phyloP scores from a whole-genome alignment of 2,888 invertebrate genomes.

The Latrodectus hesperus region DNA sequence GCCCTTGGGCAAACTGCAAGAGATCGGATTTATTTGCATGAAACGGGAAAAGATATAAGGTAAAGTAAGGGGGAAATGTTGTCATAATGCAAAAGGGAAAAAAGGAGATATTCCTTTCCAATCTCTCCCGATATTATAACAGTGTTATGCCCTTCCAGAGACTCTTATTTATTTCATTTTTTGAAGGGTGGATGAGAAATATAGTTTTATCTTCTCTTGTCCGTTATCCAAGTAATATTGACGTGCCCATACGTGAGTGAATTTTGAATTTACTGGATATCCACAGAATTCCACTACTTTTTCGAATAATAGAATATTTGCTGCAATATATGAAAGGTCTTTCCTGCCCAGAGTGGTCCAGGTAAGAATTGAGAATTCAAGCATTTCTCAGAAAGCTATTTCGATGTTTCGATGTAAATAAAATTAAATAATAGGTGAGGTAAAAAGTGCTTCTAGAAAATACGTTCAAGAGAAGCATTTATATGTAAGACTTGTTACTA shows the following conservation, averaged over 20 bases:
- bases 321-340: neutral
- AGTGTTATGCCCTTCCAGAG: constrained; percentile 1
- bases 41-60: constrained; percentile 9
- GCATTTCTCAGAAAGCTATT: neutral
- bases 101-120: constrained; percentile 10
- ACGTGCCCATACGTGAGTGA: too few species aligned
- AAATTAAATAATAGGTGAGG: too few species aligned
- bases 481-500: too few species aligned
- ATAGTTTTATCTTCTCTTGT: constrained; percentile 24
- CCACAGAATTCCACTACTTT: neutral
- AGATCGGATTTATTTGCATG: constrained; percentile 68
- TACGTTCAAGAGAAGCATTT: too few species aligned
- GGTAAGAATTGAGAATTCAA: neutral
- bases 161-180: constrained; percentile 14
- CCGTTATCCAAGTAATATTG: too few species aligned
- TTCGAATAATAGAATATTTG: neutral
- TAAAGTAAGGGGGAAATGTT: constrained; percentile 9
- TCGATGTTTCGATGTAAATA: too few species aligned
- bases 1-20: neutral
- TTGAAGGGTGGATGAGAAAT: constrained; percentile 19
- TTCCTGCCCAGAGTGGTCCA: neutral
- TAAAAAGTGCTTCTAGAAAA: too few species aligned
- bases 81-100: constrained; percentile 51
- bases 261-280: neutral
- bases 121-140: constrained; percentile 26